These are phyloP conservation scores for Frieseomelitta varia DNA, from an alignment of 1,140 invertebrate species.

Conservation along the genomic window DNA sequence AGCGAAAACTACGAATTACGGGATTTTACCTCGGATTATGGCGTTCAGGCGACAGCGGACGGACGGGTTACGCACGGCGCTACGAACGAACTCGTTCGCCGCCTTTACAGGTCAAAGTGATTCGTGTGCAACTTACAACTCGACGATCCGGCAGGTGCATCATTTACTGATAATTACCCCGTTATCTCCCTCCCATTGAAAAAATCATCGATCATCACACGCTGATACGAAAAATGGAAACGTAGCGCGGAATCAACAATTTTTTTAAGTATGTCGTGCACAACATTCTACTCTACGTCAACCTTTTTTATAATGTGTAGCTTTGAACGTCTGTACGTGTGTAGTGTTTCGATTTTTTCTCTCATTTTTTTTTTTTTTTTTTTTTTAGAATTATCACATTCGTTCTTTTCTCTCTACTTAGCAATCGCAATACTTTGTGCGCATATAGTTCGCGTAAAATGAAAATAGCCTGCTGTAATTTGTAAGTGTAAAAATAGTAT, in stretches of 20 bases:
- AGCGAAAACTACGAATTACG: constrained; percentile 66
- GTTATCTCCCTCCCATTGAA: constrained; percentile 21
- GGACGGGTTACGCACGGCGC: constrained; percentile 67
- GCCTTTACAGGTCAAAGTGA: constrained; percentile 60
- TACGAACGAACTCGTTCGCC: constrained; percentile 69
- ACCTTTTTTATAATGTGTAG: neutral
- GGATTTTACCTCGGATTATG: constrained; percentile 73
- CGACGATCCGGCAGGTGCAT: constrained; percentile 74
- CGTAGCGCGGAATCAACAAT: constrained; percentile 27
- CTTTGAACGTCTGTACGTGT: neutral
- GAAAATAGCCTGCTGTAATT: neutral
- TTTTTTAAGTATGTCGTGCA: constrained; percentile 40
- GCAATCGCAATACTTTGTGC: too few species aligned
- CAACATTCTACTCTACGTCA: neutral
- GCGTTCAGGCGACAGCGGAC: constrained; percentile 66
- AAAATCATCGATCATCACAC: constrained; percentile 38
- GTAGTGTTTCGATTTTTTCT: neutral
- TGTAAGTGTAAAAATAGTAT: neutral
- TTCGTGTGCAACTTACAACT: constrained; percentile 64
- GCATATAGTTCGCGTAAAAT: neutral
- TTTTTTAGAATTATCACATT: neutral
- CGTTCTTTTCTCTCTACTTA: too few species aligned
- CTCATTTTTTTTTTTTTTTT: neutral
- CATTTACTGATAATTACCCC: constrained; percentile 58
- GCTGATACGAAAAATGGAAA: constrained; percentile 32